Percentiles rank a stretch among this genome's conserved stretches.
These are phyloP conservation scores for Theonella swinhoei DNA, from an alignment of 37 sponge, comb jelly and placozoan species.

Conservation along the genomic window DNA sequence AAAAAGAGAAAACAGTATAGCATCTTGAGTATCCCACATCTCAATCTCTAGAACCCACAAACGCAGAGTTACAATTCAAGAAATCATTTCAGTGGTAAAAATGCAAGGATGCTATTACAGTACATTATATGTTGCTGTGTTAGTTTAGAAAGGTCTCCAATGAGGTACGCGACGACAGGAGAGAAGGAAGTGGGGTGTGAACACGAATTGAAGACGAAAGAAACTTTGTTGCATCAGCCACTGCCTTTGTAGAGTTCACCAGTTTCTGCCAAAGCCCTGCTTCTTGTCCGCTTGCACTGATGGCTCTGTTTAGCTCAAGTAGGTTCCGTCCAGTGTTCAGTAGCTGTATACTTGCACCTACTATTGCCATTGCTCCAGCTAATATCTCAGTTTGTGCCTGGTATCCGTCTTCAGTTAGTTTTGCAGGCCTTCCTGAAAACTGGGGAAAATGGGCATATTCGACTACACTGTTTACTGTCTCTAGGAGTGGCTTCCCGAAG, in stretches of 20 bases:
- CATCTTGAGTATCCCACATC: background rate
- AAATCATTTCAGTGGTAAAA: no score
- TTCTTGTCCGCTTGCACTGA: background rate
- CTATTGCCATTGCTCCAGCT: slow-evolving; percentile 81
- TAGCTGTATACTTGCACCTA: slow-evolving; percentile 67
- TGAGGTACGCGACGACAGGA: background rate
- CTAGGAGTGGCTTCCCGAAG: slow-evolving; percentile 65
- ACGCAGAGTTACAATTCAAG: background rate
- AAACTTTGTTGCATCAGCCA: slow-evolving; percentile 62
- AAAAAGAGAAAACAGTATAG: background rate
- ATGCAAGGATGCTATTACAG: no score
- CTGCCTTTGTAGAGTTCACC: slow-evolving; percentile 67
- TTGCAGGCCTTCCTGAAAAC: slow-evolving; percentile 63
- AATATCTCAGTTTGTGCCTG: slow-evolving; percentile 70
- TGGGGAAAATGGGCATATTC: slow-evolving; percentile 53
- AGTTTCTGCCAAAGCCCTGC: slow-evolving; percentile 61
- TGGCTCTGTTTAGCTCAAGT: slow-evolving; percentile 30
- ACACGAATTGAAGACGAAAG: slow-evolving; percentile 48
- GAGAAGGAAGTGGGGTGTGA: slow-evolving; percentile 55
- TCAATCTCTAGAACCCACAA: background rate
- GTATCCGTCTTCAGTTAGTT: slow-evolving; percentile 40
- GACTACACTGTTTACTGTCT: slow-evolving; percentile 56
- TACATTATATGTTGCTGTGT: no score
- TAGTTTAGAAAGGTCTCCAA: background rate
- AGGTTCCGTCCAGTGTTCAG: slow-evolving; percentile 28